Evolutionary conservation across 2,888 invertebrate genomes (phyloP).

Genomic region (Netelia fuscicornis): DNA sequence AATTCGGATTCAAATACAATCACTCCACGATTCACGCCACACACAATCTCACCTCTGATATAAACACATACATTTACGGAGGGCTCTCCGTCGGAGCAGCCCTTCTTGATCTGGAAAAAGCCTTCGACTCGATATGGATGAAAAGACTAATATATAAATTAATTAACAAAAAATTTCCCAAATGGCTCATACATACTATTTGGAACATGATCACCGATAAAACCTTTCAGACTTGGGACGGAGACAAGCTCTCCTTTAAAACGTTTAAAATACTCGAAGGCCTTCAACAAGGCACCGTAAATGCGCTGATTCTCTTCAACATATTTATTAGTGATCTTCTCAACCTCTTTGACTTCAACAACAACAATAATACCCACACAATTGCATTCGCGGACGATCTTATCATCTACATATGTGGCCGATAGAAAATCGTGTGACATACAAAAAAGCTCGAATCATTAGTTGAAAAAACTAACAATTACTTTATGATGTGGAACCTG

Average conservation of each 20-base stretch:
- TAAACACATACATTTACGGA: slow-evolving; percentile 36
- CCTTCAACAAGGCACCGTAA: background rate
- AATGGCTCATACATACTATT: background rate
- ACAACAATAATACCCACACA: background rate
- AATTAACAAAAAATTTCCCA: background rate
- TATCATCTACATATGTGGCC: slow-evolving; percentile 1
- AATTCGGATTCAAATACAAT: slow-evolving; percentile 69
- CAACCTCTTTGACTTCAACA: background rate
- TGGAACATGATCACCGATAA: slow-evolving; percentile 26
- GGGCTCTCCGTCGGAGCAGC: slow-evolving; percentile 20
- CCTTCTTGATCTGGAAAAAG: slow-evolving; percentile 18
- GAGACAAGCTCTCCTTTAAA: background rate
- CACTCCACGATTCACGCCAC: slow-evolving; percentile 70
- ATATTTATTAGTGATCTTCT: background rate
- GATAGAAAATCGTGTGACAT: background rate
- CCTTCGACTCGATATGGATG: slow-evolving; percentile 32
- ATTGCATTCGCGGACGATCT: background rate
- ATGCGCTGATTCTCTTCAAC: slow-evolving; percentile 1
- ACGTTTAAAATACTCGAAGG: background rate
- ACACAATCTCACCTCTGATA: slow-evolving; percentile 62
- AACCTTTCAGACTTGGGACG: slow-evolving; percentile 15
- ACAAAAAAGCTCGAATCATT: slow-evolving; percentile 4
- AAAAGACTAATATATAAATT: slow-evolving; percentile 4
- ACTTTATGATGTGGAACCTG: background rate
- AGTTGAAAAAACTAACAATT: background rate